Conservation (phyloP, 1,140 invertebrate genomes). For the Campoletis sonorensis region DNA sequence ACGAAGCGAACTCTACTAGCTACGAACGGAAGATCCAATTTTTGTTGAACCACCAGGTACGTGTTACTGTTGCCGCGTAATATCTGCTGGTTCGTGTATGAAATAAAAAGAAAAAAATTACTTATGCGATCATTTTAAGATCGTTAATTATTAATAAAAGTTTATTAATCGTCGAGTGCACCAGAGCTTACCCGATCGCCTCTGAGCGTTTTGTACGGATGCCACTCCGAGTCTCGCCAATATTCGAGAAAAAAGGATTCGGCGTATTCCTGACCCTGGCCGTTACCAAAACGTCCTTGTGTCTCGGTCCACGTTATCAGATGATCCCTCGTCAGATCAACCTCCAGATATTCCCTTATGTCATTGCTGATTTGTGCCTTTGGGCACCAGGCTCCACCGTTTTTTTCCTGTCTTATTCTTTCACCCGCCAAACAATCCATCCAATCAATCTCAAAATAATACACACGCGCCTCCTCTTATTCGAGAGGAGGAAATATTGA, state of each 20-base stretch:
- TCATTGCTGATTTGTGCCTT: slow-evolving; percentile 85
- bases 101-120: slow-evolving; percentile 7
- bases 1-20: slow-evolving; percentile 92
- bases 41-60: slow-evolving; percentile 87
- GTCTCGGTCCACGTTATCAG: slow-evolving; percentile 92
- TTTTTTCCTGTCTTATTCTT: slow-evolving; percentile 90
- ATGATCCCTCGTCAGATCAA: slow-evolving; percentile 87
- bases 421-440: too few species aligned
- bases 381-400: slow-evolving; percentile 96
- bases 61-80: slow-evolving; percentile 94
- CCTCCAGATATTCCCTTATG: slow-evolving; percentile 90
- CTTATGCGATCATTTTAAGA: too few species aligned
- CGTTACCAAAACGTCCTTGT: slow-evolving; percentile 95
- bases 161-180: too few species aligned
- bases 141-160: too few species aligned
- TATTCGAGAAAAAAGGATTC: slow-evolving; percentile 92
- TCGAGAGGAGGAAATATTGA: too few species aligned
- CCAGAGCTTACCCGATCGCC: slow-evolving; percentile 82
- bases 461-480: too few species aligned
- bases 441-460: too few species aligned
- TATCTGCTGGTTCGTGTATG: slow-evolving; percentile 80
- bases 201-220: slow-evolving; percentile 86
- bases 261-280: slow-evolving; percentile 93
- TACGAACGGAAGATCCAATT: slow-evolving; percentile 89
- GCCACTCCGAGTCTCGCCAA: slow-evolving; percentile 86